Base-by-base conservation (phyloP, 2,113 vertebrate genomes). In the Otis tarda region DNA sequence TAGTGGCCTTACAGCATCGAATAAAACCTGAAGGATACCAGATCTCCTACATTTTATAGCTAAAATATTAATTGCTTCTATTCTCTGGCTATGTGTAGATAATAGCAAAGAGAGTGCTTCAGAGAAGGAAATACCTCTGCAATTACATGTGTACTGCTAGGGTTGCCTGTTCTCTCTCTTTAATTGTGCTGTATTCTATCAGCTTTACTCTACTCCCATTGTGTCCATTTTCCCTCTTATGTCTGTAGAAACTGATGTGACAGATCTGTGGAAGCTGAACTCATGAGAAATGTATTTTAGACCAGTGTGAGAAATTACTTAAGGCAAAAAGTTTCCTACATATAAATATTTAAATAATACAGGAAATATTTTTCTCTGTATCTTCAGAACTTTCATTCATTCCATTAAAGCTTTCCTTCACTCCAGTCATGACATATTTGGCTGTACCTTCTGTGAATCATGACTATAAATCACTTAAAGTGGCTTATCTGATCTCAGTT, bases 101-200 rank as follows among this genome's bases (percentile, higher is more conserved):
- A 28, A 10, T 12, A 68, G 49, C 19, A 76, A 47, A n/a, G 14
- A 52, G 20, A 25, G 33, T 49, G 43, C 39, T 87, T 64, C 35
- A 49, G 63, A 63, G 55, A 61, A 83, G 35, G 53, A 75, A 56
- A 33, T 16, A 7, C 19, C 68, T 61, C 60, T 14, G 19, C 59
- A 63, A 3, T 33, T 39, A 7, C 5, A 22, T 3, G 1, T 0
- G 0, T 25, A 3, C 25, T 87, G 31, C 43, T 43, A 41, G 73
- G 14, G 15, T 14, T 92, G 50, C 23, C 50, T 68, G 0, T 17
- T 76, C 10, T 77, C 9, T 25, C 30, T 73, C 39, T 33, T 61
- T 64, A 56, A 17, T 33, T 60, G 22, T 57, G 18, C 8, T 5
- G 5, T 10, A 7, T 63, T 57, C 21, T 55, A 14, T 25, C 19